Percentiles rank a stretch among this genome's conserved stretches.
These are phyloP conservation scores for Dascillus cervinus DNA, from an alignment of 2,888 invertebrate genomes.

Conservation along the genomic window DNA sequence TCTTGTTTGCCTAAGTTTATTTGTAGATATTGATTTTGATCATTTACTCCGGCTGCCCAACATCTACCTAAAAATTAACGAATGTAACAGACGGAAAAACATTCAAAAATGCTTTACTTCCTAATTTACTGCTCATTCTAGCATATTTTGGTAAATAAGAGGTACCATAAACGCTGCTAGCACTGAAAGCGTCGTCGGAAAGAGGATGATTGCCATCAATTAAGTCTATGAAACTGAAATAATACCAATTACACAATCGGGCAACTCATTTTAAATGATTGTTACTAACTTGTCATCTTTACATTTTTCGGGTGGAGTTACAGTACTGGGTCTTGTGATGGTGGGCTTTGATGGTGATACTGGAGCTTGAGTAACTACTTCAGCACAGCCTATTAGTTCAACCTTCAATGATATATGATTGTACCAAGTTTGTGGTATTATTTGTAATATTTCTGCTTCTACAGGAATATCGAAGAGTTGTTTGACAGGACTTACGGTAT, in stretches of 20 bases:
- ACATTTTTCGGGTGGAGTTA: too few relatives aligned
- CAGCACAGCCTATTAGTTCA: slow-evolving; percentile 67
- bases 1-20: slow-evolving; percentile 51
- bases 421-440: slow-evolving; percentile 71
- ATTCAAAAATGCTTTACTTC: too few relatives aligned
- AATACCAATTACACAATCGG: neutral
- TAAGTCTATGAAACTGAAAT: slow-evolving; percentile 39
- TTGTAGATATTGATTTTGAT: slow-evolving; percentile 62
- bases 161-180: slow-evolving; percentile 48
- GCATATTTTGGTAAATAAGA: slow-evolving; percentile 49
- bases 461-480: slow-evolving; percentile 65
- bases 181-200: slow-evolving; percentile 49
- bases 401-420: slow-evolving; percentile 55
- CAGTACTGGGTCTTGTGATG: too few relatives aligned
- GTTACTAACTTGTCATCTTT: too few relatives aligned
- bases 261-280: too few relatives aligned
- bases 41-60: slow-evolving; percentile 59
- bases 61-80: slow-evolving; percentile 53
- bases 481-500: slow-evolving; percentile 49
- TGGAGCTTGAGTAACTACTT: slow-evolving; percentile 20
- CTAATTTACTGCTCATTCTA: too few relatives aligned
- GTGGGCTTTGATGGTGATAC: too few relatives aligned
- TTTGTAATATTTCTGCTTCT: slow-evolving; percentile 64
- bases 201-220: slow-evolving; percentile 46
- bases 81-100: slow-evolving; percentile 8